Conservation (phyloP, 2,797 vertebrate species). For the Sitta carolinensis region DNA sequence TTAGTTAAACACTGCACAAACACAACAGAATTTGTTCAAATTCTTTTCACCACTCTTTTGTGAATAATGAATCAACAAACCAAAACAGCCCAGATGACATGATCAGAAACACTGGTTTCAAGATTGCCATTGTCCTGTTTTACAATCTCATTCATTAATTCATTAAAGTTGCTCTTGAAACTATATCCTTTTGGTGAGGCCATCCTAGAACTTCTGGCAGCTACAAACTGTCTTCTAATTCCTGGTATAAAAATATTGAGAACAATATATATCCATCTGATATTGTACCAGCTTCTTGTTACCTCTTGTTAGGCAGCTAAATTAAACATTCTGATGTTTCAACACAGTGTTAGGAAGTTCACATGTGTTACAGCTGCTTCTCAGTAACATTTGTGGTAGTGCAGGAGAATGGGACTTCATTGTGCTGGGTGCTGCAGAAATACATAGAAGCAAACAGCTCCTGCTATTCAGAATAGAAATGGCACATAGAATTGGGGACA, state of each 20-base stretch:
- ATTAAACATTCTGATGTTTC: not conserved
- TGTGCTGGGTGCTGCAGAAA: not conserved
- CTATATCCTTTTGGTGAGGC: not conserved
- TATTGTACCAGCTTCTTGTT: slow-evolving; percentile 1
- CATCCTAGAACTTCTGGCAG: slow-evolving; percentile 9
- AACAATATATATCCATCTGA: not conserved
- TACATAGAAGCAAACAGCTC: not conserved
- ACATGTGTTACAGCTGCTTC: not conserved
- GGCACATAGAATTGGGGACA: not conserved
- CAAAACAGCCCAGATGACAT: not conserved
- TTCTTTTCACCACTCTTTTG: not conserved
- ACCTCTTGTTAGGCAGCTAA: not conserved
- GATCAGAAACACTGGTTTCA: not conserved
- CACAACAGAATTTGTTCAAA: not conserved
- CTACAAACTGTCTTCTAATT: not conserved
- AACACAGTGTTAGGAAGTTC: not conserved
- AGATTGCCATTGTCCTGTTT: not conserved
- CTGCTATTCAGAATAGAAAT: not conserved
- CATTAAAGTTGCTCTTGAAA: slow-evolving; percentile 22
- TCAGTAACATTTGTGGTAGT: not conserved
- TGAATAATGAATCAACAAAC: not conserved
- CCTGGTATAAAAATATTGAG: not conserved
- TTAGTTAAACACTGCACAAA: not conserved
- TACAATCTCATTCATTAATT: not conserved
- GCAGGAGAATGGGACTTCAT: not conserved